Evolutionary conservation across 1,140 invertebrate genomes (phyloP).

Genomic region (Drosophila hydei): DNA sequence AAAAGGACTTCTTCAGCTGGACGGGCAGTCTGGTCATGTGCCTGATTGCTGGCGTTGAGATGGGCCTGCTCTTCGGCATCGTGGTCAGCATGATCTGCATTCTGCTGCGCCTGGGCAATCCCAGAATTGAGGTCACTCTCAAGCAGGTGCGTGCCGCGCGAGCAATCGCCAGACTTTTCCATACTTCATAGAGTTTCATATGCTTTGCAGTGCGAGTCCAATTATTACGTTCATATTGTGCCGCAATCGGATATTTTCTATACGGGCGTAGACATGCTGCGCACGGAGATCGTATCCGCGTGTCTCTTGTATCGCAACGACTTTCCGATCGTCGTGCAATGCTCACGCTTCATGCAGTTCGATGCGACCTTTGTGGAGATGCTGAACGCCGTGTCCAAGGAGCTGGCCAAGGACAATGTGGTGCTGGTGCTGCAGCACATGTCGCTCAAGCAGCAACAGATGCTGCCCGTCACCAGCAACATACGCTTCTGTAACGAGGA

Average conservation of each 20-base stretch:
- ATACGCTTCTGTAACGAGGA: slow-evolving; percentile 61
- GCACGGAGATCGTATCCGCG: slow-evolving; percentile 84
- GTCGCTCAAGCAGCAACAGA: slow-evolving; percentile 61
- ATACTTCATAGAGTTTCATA: neutral
- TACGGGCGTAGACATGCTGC: slow-evolving; percentile 87
- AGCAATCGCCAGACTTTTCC: neutral
- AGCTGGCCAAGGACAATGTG: slow-evolving; percentile 60
- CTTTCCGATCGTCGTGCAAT: slow-evolving; percentile 86
- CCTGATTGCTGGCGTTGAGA: slow-evolving; percentile 91
- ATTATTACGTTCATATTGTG: slow-evolving; percentile 85
- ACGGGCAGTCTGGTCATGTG: slow-evolving; percentile 92
- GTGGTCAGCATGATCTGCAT: slow-evolving; percentile 92
- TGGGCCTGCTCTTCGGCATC: slow-evolving; percentile 94
- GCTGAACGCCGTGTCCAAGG: slow-evolving; percentile 74
- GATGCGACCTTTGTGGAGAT: slow-evolving; percentile 88
- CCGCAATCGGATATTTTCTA: slow-evolving; percentile 88
- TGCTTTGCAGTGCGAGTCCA: slow-evolving; percentile 51
- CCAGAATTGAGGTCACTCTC: slow-evolving; percentile 87
- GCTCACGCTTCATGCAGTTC: slow-evolving; percentile 85
- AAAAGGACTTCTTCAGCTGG: slow-evolving; percentile 88
- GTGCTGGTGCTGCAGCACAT: slow-evolving; percentile 67
- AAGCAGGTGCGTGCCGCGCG: slow-evolving; percentile 85
- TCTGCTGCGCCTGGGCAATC: slow-evolving; percentile 91
- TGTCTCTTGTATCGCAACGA: slow-evolving; percentile 76
- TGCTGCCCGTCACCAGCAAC: slow-evolving; percentile 63